Evolutionary conservation across 2,113 vertebrate species (phyloP).

Genomic region (Collichthys lucidus): DNA sequence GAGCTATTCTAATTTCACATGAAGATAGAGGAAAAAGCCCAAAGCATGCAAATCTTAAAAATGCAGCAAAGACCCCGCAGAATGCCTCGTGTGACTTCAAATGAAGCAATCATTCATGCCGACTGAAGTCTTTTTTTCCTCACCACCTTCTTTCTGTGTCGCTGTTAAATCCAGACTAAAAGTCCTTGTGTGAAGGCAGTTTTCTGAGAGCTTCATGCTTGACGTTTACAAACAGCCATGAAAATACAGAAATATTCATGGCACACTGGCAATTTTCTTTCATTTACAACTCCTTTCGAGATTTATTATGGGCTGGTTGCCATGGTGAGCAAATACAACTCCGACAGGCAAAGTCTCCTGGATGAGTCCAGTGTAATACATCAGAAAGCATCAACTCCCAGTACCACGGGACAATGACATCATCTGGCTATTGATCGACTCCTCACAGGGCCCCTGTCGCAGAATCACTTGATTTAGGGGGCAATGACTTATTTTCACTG

Average conservation of each 20-base stretch:
- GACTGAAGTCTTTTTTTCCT: slow-evolving; percentile 21
- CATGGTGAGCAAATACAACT: slow-evolving; percentile 43
- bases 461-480: slow-evolving; percentile 67
- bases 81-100: slow-evolving; percentile 60
- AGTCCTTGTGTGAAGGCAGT: slow-evolving; percentile 19
- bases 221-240: slow-evolving; percentile 41
- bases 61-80: slow-evolving; percentile 22
- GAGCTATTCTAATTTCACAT: slow-evolving; percentile 54
- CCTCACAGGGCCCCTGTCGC: slow-evolving; percentile 50
- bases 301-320: slow-evolving; percentile 49
- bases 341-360: slow-evolving; percentile 14
- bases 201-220: slow-evolving; percentile 16
- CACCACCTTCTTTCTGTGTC: background rate
- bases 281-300: slow-evolving; percentile 43
- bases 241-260: slow-evolving; percentile 58
- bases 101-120: slow-evolving; percentile 61
- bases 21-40: slow-evolving; percentile 30
- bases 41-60: slow-evolving; percentile 50
- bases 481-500: slow-evolving; percentile 65
- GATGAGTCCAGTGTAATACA: slow-evolving; percentile 49
- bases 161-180: slow-evolving; percentile 38
- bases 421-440: slow-evolving; percentile 76
- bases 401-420: slow-evolving; percentile 73
- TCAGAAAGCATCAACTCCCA: slow-evolving; percentile 56
- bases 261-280: slow-evolving; percentile 33